A percentile compares a stretch with the other conserved stretches of the same genome.
These are phyloP conservation scores for Dipodomys spectabilis DNA, from an alignment of 2,113 vertebrate species.

Conservation along the genomic window DNA sequence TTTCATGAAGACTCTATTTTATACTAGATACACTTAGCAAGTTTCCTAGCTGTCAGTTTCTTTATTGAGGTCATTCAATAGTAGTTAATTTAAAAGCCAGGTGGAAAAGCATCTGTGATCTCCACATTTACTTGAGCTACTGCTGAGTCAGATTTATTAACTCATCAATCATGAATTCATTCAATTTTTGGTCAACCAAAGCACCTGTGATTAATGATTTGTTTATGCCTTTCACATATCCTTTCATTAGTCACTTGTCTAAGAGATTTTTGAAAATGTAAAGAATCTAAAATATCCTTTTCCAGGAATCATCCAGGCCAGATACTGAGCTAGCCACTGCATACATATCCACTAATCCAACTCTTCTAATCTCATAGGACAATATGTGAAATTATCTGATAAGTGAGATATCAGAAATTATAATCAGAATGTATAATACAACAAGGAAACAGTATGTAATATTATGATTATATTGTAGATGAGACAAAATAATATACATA, in stretches of 20 bases:
- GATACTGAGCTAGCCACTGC: background rate
- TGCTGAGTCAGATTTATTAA: background rate
- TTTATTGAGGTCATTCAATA: background rate
- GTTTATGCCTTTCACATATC: background rate
- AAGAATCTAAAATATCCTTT: no score
- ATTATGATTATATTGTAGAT: no score
- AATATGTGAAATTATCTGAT: background rate
- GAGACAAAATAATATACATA: no score
- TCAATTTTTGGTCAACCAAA: background rate
- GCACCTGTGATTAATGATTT: background rate
- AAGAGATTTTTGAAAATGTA: no score
- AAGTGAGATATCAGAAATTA: background rate
- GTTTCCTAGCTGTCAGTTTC: background rate
- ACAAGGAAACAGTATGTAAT: no score
- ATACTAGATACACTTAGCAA: background rate
- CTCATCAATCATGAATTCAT: no score
- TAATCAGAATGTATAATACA: no score
- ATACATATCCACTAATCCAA: background rate
- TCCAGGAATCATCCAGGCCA: background rate
- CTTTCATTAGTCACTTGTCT: no score
- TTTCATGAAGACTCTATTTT: background rate
- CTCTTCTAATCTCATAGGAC: background rate
- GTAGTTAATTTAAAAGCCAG: background rate
- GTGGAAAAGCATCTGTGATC: background rate
- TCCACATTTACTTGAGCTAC: background rate